Base-by-base conservation (phyloP, 2,113 vertebrate genomes). In the Nanorana parkeri region DNA sequence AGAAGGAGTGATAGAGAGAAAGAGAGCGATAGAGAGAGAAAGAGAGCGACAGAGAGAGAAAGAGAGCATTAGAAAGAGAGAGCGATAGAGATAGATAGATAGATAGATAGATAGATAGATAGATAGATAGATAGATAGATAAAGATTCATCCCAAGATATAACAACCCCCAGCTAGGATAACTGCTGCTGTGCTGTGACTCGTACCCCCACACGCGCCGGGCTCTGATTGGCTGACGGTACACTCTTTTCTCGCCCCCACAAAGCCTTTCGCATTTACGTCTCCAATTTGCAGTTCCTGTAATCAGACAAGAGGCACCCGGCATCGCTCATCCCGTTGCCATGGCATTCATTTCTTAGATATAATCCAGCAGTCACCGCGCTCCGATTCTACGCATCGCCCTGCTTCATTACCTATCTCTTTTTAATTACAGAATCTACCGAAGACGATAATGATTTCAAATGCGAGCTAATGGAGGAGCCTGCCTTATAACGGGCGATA, bases 161-260 rank as follows among this genome's bases (percentile, higher is more conserved):
- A 68, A 68, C 29, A 55, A 68, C 65, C 28, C 77, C 55, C 54
- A 79, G 29, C 54, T 16, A 69, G n/a, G 63, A 32, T 56, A 55
- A 36, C 67, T 61, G 66, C 67, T 61, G 66, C 55, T 61, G 66
- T 61, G 77, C 65, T 20, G 29, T 24, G 28, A 36, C 36, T 78
- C 10, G 77, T 58, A 65, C 36, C 32, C 32, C 29, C 41, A 19
- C 17, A 32, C 66, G 17, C 55, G n/a, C 55, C 52, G 17, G 0
- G 17, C 16, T 15, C 16, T 21, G 68, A 73, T 72, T 81, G 79
- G 68, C 17, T 75, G 5, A 58, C 66, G 17, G 20, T 65, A 54
- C 61, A 55, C 80, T 54, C 21, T 63, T 73, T 81, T 72, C 55
- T 81, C 68, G 68, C 79, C 79, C 79, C 67, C 78, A 79, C 77